These are phyloP conservation scores for Nothura maculosa DNA, from an alignment of 2,797 vertebrate genomes.

Conservation along the genomic window DNA sequence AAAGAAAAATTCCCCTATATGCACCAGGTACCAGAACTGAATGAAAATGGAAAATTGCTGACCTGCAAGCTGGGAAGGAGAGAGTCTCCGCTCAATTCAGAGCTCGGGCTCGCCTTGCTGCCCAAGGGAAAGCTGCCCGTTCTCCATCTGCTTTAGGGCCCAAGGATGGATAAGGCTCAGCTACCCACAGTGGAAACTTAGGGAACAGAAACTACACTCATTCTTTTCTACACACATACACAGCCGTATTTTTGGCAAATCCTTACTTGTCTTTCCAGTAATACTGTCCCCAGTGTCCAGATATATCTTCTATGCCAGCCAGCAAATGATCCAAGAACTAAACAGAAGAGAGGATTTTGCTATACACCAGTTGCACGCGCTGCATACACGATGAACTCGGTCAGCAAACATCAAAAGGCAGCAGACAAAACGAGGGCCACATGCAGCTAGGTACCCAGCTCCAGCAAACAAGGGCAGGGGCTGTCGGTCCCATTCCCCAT, in stretches of 20 bases:
- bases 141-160: not conserved
- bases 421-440: not conserved
- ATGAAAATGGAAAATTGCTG: not conserved
- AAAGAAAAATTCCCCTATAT: rapidly evolving
- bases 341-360: conserved; percentile 65
- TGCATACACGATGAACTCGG: not conserved
- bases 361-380: not conserved
- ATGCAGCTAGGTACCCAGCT: not conserved
- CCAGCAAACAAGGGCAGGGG: not conserved
- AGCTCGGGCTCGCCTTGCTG: not conserved
- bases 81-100: not conserved
- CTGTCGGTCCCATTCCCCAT: not conserved
- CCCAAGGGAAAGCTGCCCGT: not conserved
- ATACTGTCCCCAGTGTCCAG: conserved; percentile 90
- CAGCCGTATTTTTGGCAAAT: conserved; percentile 55
- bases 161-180: not conserved
- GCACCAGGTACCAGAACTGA: not conserved
- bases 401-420: conserved; percentile 13
- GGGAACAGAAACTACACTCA: conserved; percentile 28
- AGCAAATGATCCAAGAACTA: conserved; percentile 89
- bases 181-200: not conserved
- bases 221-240: conserved; percentile 6
- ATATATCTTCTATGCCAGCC: conserved; percentile 89
- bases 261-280: conserved; percentile 92
- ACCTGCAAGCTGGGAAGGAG: not conserved